Evolutionary conservation across 2,113 vertebrate genomes (phyloP), one percentile per base, ranked within the genome.

Genomic region (Myrmecophaga tridactyla): DNA sequence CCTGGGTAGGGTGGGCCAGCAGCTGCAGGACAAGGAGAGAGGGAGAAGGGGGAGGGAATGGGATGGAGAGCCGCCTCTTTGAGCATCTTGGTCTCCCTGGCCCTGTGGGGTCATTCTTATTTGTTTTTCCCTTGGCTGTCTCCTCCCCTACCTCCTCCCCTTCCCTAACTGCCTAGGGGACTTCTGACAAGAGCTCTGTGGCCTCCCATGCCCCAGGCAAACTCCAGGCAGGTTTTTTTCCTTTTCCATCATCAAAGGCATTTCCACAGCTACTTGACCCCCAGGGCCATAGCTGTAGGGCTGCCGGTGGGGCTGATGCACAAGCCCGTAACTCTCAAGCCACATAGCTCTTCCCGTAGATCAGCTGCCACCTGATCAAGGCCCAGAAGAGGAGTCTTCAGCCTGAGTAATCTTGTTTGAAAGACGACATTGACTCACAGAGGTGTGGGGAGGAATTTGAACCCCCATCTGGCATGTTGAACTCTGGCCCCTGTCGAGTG

Each of bases 251-350:
- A n/a, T 41, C 23, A 63, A 53, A 51, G 56, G 20, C 70, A 43
- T 58, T 56, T 80, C 17, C 10, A 36, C 21, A 88, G 34, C 34
- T 17, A 4, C 46, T 43, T 15, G 13, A 7, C n/a, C 60, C 3
- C 63, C 7, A 41, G 18, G n/a, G 3, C 27, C 13, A 39, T 31
- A 29, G 20, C 15, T 9, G 1, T 17, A 7, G 6, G 0, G 2
- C 14, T 1, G 51, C n/a, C 29, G 15, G 10, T 36, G 39, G n/a
- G n/a, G n/a, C n/a, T 31, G 82, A 25, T 15, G 60, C 48, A 34
- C 18, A 69, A 25, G 39, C 34, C 4, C 0, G 25, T 60, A 60
- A 67, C 51, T 77, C 51, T 65, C 2, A 13, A 15, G 67, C n/a
- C 76, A 53, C 69, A 10, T 69, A 25, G 27, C 58, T 67, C 46